Percentiles rank a stretch among this genome's conserved stretches.
Evolutionary conservation across 2,113 vertebrate species (phyloP).

Genomic region (Lutjanus erythropterus): DNA sequence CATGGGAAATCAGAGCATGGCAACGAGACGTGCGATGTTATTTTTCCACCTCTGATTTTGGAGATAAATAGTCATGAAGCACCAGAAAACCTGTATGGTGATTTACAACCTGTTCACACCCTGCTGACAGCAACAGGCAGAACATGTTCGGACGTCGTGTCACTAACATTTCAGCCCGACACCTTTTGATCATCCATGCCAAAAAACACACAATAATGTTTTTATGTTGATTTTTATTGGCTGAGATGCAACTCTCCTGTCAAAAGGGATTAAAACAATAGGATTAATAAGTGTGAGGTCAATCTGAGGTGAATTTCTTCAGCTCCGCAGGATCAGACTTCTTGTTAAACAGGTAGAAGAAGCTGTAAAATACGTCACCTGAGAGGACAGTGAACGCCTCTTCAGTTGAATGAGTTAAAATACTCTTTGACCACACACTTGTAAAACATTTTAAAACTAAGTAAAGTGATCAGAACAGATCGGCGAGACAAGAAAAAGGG

Average conservation of each 20-base stretch:
- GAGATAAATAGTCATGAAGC: too few species aligned
- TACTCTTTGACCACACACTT: not conserved
- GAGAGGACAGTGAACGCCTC: not conserved
- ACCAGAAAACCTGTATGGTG: not conserved
- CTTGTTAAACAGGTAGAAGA: conserved; percentile 28
- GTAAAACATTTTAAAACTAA: not conserved
- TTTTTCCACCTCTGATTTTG: too few species aligned
- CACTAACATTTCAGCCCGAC: not conserved
- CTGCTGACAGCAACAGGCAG: not conserved
- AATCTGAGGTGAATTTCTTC: not conserved
- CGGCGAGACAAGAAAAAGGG: not conserved
- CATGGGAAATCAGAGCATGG: too few species aligned
- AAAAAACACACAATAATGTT: not conserved
- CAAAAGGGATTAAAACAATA: not conserved
- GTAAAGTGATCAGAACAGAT: not conserved
- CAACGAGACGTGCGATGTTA: too few species aligned
- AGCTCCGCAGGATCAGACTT: not conserved
- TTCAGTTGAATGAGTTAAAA: not conserved
- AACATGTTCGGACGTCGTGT: not conserved
- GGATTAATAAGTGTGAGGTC: not conserved
- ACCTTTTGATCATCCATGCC: not conserved
- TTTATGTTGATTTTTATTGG: not conserved
- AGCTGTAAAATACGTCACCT: not conserved
- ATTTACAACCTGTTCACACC: not conserved
- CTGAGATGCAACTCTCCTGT: not conserved